phyloP scores from a whole-genome alignment of 37 sponge, comb jelly and placozoan species.

The Mnemiopsis leidyi region DNA sequence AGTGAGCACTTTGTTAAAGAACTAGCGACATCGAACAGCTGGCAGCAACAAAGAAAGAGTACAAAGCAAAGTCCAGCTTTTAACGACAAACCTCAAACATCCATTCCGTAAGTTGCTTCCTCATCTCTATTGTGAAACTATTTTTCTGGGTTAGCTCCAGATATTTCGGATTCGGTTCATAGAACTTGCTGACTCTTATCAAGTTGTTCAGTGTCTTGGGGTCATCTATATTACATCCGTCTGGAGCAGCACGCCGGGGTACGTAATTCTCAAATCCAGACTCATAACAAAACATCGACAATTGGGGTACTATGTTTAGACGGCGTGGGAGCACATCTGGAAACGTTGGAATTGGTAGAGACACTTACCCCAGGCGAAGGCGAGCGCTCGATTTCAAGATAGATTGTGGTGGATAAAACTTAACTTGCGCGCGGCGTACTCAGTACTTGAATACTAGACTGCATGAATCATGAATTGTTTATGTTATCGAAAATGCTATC shows the following conservation, averaged over 20 bases:
- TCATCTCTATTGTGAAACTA: constrained; percentile 15
- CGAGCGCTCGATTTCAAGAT: neutral
- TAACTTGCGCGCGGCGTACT: neutral
- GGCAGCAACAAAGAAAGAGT: neutral
- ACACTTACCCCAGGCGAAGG: neutral
- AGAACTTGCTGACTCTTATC: constrained; percentile 43
- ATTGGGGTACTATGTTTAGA: neutral
- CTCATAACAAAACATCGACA: constrained; percentile 66
- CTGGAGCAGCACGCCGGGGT: constrained; percentile 59
- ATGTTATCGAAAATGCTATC: neutral
- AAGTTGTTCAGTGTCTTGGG: constrained; percentile 37
- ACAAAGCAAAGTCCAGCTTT: neutral
- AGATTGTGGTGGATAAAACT: neutral
- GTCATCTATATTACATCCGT: constrained; percentile 63
- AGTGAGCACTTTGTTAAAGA: too few species aligned
- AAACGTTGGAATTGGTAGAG: neutral
- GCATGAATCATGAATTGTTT: too few species aligned
- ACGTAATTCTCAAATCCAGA: constrained; percentile 58
- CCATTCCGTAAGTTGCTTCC: constrained; percentile 61
- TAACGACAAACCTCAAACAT: constrained; percentile 45
- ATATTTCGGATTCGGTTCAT: constrained; percentile 42
- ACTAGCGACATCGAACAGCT: too few species aligned
- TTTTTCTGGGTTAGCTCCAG: constrained; percentile 41
- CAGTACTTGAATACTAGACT: too few species aligned
- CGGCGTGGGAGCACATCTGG: constrained; percentile 47